Conservation (phyloP, 92 coral and sea anemone genomes). For the Bergia puertoricense region DNA sequence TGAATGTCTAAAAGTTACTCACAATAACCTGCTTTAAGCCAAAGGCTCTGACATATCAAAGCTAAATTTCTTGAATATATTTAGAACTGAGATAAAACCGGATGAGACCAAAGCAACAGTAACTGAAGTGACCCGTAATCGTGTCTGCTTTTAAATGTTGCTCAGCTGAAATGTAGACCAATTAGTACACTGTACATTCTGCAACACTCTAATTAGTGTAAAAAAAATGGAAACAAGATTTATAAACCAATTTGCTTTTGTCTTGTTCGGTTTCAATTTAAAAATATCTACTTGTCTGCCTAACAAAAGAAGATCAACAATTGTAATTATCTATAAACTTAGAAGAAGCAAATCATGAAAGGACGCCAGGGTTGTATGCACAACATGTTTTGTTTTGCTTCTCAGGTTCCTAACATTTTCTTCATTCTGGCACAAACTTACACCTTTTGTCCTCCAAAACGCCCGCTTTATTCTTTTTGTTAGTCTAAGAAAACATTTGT, state of each 20-base stretch:
- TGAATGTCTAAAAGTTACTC: neutral
- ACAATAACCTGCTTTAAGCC: neutral
- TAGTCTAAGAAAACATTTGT: constrained; percentile 5
- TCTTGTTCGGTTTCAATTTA: neutral
- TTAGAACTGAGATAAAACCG: neutral
- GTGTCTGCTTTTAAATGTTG: neutral
- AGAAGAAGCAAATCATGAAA: constrained; percentile 2
- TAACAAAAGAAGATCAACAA: constrained; percentile 7
- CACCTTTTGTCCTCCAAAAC: neutral
- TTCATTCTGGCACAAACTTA: neutral
- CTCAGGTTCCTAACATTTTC: neutral
- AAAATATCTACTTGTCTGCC: neutral
- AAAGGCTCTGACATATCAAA: too few species aligned
- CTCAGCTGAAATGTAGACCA: neutral
- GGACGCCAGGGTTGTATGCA: neutral
- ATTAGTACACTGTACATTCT: neutral
- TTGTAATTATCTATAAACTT: neutral
- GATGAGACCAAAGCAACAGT: neutral
- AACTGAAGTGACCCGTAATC: too few species aligned
- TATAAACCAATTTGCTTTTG: neutral
- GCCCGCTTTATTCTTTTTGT: neutral
- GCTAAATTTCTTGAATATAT: too few species aligned
- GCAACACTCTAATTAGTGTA: neutral
- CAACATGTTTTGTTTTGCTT: neutral
- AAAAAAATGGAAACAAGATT: constrained; percentile 13